A percentile compares a stretch with the other conserved stretches of the same genome.
phyloP scores from a whole-genome alignment of 2,888 invertebrate species.

The Catocala nupta region DNA sequence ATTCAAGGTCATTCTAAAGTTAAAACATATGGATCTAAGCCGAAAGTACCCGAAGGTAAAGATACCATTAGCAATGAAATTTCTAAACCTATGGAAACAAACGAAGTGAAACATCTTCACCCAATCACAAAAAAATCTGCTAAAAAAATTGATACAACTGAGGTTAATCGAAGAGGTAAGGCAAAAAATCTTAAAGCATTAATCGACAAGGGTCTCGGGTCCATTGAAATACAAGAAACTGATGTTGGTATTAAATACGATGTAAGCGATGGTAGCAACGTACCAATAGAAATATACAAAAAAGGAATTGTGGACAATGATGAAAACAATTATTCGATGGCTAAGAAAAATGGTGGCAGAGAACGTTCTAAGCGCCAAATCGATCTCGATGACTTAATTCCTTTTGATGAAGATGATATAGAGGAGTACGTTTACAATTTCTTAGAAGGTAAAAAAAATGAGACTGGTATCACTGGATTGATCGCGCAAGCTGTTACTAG shows the following conservation, averaged over 20 bases:
- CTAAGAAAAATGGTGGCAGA: constrained; percentile 49
- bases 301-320: constrained; percentile 88
- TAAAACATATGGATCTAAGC: constrained; percentile 92
- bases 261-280: constrained; percentile 84
- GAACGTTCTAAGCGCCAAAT: constrained; percentile 74
- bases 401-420: constrained; percentile 78
- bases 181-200: constrained; percentile 76
- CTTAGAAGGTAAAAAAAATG: constrained; percentile 74
- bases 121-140: constrained; percentile 71
- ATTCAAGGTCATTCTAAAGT: constrained; percentile 95
- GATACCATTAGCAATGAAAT: constrained; percentile 82
- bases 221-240: constrained; percentile 86
- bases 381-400: constrained; percentile 77
- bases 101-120: constrained; percentile 88
- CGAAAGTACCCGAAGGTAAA: constrained; percentile 74
- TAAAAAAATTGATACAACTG: constrained; percentile 66
- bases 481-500: constrained; percentile 77
- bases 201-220: constrained; percentile 78
- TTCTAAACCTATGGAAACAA: constrained; percentile 80
- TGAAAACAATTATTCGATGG: constrained; percentile 68
- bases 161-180: constrained; percentile 65
- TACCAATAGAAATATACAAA: constrained; percentile 86
- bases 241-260: constrained; percentile 87
- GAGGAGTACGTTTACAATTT: constrained; percentile 79
- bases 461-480: constrained; percentile 74